These are phyloP conservation scores for Scaptodrosophila lebanonensis DNA, from an alignment of 1,140 invertebrate genomes.

Conservation along the genomic window DNA sequence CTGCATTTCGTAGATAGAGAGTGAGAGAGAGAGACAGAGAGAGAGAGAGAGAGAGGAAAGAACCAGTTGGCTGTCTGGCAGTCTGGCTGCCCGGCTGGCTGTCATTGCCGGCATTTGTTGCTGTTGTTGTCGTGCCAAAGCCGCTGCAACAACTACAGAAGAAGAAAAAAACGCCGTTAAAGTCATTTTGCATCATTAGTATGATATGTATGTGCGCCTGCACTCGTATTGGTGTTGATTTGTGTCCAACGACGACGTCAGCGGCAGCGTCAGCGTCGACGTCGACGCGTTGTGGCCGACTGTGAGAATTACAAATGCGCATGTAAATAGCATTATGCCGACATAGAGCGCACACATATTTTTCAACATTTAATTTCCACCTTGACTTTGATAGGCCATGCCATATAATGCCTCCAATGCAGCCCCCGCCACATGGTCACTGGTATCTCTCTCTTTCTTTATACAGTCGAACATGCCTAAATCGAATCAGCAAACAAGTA, in stretches of 20 bases:
- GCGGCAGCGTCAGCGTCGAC: constrained; percentile 4
- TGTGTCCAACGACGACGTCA: constrained; percentile 15
- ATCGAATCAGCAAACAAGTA: no score
- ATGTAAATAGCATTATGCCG: constrained; percentile 30
- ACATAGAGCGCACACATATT: constrained; percentile 41
- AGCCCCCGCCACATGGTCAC: constrained; percentile 21
- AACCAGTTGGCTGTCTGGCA: constrained; percentile 57
- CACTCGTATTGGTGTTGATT: constrained; percentile 60
- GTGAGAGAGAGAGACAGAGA: constrained; percentile 58
- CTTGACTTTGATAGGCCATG: constrained; percentile 72
- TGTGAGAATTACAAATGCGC: constrained; percentile 65
- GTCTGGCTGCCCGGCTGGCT: constrained; percentile 33
- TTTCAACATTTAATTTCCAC: constrained; percentile 64
- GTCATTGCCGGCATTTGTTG: no score
- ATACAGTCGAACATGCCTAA: no score
- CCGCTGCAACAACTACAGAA: constrained; percentile 2
- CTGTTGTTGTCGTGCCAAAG: constrained; percentile 1
- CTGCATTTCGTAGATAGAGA: constrained; percentile 56
- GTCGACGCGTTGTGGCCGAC: constrained; percentile 23
- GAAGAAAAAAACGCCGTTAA: constrained; percentile 58
- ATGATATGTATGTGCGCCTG: constrained; percentile 72
- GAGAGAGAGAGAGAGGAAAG: constrained; percentile 54
- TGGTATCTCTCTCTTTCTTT: no score
- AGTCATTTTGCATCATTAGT: constrained; percentile 76
- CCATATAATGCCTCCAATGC: constrained; percentile 44